These are phyloP conservation scores for Ostrea denselamellosa DNA, from an alignment of 1,140 invertebrate species.

Conservation along the genomic window DNA sequence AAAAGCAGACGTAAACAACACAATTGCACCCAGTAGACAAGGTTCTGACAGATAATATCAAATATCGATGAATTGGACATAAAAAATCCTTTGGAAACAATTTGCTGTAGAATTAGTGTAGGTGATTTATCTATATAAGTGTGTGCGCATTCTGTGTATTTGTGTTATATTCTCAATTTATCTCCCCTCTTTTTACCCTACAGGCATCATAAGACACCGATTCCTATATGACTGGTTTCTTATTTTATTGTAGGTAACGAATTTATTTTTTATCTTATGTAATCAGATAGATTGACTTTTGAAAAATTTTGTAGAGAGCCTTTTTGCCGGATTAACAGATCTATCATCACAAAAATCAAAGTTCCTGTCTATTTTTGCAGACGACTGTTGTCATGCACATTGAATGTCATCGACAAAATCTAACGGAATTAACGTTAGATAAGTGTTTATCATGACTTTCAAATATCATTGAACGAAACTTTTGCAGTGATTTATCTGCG, in stretches of 20 bases:
- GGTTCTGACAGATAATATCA: not conserved
- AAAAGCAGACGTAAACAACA: slow-evolving; percentile 10
- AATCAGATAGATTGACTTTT: not conserved
- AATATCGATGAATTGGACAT: not conserved
- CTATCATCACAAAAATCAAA: not conserved
- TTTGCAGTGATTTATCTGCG: not conserved
- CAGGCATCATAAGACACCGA: too few species aligned
- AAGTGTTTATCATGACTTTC: not conserved
- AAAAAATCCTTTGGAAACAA: not conserved
- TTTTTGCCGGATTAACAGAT: not conserved
- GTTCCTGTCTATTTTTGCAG: not conserved
- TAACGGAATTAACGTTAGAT: not conserved
- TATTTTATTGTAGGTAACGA: not conserved
- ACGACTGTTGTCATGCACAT: not conserved
- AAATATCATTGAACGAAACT: not conserved
- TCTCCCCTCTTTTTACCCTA: not conserved
- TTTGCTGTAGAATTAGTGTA: not conserved
- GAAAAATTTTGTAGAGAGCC: not conserved
- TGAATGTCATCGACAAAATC: not conserved
- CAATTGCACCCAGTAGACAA: not conserved
- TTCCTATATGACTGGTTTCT: not conserved
- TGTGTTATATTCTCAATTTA: not conserved
- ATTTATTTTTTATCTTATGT: not conserved
- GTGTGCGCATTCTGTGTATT: not conserved
- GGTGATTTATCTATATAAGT: not conserved